Percentiles rank a stretch among this genome's conserved stretches.
Evolutionary conservation across 2,113 vertebrate species (phyloP).

Genomic region (western clawed frog (Xenopus tropicalis)): UCB_Xtro_10.0 CM004446.2:18491501-18492000

Average conservation of each 20-base stretch:
- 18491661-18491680: constrained; percentile 66
- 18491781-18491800: constrained; percentile 92
- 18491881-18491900: background rate
- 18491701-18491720: constrained; percentile 64
- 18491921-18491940: too few relatives aligned
- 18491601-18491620: constrained; percentile 76
- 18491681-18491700: constrained; percentile 60
- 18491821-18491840: constrained; percentile 78
- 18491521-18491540: constrained; percentile 67
- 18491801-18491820: constrained; percentile 68
- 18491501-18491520: too few relatives aligned
- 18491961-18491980: too few relatives aligned
- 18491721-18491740: constrained; percentile 85
- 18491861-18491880: too few relatives aligned
- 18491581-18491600: constrained; percentile 87
- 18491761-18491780: constrained; percentile 91
- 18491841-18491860: background rate
- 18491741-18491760: constrained; percentile 80
- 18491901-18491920: too few relatives aligned
- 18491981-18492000: too few relatives aligned
- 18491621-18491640: constrained; percentile 67
- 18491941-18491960: too few relatives aligned
- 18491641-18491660: constrained; percentile 65
- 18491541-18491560: constrained; percentile 81
- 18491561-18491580: constrained; percentile 79